A percentile compares a stretch with the other conserved stretches of the same genome.
Conservation (phyloP, 2,113 vertebrate species). For the Craseonycteris thonglongyai region DNA sequence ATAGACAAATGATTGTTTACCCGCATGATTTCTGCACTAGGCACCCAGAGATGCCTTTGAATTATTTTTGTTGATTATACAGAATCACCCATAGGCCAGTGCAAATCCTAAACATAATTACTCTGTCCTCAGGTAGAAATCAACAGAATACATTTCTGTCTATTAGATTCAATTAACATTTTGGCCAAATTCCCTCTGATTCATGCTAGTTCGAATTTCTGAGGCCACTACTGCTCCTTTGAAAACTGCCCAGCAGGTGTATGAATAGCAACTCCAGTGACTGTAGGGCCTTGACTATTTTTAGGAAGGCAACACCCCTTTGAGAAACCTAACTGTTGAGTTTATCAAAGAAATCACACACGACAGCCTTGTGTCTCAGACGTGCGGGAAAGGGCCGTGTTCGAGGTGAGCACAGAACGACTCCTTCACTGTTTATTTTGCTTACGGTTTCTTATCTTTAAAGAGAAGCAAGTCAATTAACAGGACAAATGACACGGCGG, state of each 20-base stretch:
- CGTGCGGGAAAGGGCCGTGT: not conserved
- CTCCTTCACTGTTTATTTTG: not conserved
- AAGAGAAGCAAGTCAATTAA: not conserved
- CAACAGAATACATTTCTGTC: not conserved
- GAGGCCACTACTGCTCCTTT: not conserved
- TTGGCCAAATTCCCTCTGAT: not conserved
- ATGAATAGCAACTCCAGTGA: not conserved
- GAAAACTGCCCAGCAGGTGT: slow-evolving; percentile 32
- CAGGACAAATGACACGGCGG: not conserved
- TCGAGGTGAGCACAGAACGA: slow-evolving; percentile 14
- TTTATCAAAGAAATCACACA: slow-evolving; percentile 51
- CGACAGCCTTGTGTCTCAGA: slow-evolving; percentile 1
- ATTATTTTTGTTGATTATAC: not conserved
- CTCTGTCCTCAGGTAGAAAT: not conserved
- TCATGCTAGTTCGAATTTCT: not conserved
- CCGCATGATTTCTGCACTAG: not conserved
- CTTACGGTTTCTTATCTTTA: not conserved
- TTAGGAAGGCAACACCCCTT: slow-evolving; percentile 62
- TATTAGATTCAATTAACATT: not conserved
- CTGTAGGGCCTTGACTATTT: not conserved
- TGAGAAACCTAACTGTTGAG: slow-evolving; percentile 66
- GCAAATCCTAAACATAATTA: not conserved
- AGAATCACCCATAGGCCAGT: not conserved
- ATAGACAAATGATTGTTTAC: not conserved
- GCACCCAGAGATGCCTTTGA: not conserved